Percentiles rank a stretch among this genome's conserved stretches.
Evolutionary conservation across 2,888 invertebrate genomes (phyloP).

Genomic region (Neria commutata): DNA sequence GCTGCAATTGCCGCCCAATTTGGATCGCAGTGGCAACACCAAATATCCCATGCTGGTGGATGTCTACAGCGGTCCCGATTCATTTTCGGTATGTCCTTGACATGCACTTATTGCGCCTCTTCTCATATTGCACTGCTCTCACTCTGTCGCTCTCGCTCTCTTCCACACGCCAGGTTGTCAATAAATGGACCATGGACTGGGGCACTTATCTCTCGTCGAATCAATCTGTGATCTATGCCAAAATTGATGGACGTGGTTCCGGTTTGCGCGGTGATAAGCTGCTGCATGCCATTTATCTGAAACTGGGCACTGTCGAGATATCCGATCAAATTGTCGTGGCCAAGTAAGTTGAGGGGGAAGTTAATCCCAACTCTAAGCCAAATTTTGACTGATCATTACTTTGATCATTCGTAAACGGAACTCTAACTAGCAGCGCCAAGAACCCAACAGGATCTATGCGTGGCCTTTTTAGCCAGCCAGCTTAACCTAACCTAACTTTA

Average conservation of each 20-base stretch:
- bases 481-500: constrained; percentile 44
- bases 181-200: constrained; percentile 85
- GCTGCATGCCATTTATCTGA: constrained; percentile 80
- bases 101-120: background rate
- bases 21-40: constrained; percentile 69
- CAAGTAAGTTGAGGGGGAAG: constrained; percentile 54
- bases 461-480: too few species aligned
- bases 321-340: constrained; percentile 89
- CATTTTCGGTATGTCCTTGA: constrained; percentile 77
- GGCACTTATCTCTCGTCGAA: constrained; percentile 84
- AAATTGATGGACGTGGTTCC: constrained; percentile 90
- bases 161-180: constrained; percentile 62
- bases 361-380: too few species aligned
- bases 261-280: constrained; percentile 84
- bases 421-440: too few species aligned
- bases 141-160: background rate
- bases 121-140: background rate
- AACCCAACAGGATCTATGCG: too few species aligned
- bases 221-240: constrained; percentile 83
- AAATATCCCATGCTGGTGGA: constrained; percentile 83
- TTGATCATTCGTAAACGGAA: too few species aligned
- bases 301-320: constrained; percentile 88
- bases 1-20: constrained; percentile 75
- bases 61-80: constrained; percentile 93
- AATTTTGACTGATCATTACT: too few species aligned